Base-by-base conservation (phyloP, 1,140 invertebrate genomes). In the Drosophila mayri region DNA sequence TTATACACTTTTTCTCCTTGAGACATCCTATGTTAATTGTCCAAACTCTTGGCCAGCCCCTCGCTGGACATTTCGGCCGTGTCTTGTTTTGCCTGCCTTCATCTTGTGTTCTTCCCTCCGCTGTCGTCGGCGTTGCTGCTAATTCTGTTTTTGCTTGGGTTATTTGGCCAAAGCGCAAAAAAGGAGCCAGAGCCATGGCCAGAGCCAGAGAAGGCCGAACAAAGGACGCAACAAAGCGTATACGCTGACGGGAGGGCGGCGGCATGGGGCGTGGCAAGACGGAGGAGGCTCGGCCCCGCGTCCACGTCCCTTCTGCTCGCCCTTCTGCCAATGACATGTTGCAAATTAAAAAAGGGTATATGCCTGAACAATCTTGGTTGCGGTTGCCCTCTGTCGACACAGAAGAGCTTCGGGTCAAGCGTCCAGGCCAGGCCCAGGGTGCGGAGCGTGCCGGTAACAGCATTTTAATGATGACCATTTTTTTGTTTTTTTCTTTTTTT, bases 321-420 rank as follows among this genome's bases (percentile, higher is more conserved):
- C 85, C 84, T 84, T 79, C 85, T 88, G 85, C 74, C 85, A 88
- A 90, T 88, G 85, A 88, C 85, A 88, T 88, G 85, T 90, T 88
- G 85, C 85, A 88, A 88, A 88, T 88, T 88, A 88, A 88, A 88
- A 88, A 88, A 90, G 85, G 85, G 85, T 88, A 90, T 88, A 90
- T 88, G 76, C 77, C 86, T 79, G 85, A 90, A 47, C 85, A 90
- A 85, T 88, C 85, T 81, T 73, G 81, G 70, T 73, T 88, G 85
- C 85, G 85, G 85, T 88, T 70, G 66, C 52, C 64, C 64, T 72
- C 70, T 72, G 70, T 72, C 70, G 70, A 72, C 70, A 60, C 52
- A 72, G 66, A 58, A 37, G 68, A 60, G 66, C 46, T 72, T 49
- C 44, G 68, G 68, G 68, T 72, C 68, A 70, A 70, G 68, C 52